Conservation (phyloP, 2,113 vertebrate genomes). For the Balaenoptera acutorostrata region DNA sequence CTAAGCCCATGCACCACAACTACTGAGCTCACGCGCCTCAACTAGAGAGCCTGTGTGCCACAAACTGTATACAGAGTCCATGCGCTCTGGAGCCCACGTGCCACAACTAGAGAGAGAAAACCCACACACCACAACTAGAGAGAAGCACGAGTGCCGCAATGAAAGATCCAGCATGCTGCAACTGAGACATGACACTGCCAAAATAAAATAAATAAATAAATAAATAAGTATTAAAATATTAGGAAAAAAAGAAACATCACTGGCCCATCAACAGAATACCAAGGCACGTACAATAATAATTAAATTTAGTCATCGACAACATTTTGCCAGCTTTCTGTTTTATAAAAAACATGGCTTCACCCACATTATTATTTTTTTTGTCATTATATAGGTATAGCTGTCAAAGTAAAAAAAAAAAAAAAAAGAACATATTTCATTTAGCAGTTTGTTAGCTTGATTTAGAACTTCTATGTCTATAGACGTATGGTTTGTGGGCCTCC, state of each 20-base stretch:
- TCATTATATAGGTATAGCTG: neutral
- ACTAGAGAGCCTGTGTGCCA: too few species aligned
- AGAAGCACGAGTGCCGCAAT: too few species aligned
- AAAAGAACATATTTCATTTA: neutral
- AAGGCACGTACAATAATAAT: neutral
- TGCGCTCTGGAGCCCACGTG: too few species aligned
- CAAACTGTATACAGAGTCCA: too few species aligned
- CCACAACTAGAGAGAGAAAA: too few species aligned
- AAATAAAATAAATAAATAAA: too few species aligned
- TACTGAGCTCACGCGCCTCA: too few species aligned
- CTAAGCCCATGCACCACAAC: too few species aligned
- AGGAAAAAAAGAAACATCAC: neutral
- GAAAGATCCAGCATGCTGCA: too few species aligned
- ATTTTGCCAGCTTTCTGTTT: slow-evolving; percentile 12
- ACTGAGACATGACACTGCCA: too few species aligned
- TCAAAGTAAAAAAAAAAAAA: neutral
- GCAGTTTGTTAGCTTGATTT: neutral
- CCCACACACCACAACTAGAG: too few species aligned
- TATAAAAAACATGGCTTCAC: neutral
- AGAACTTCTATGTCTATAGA: neutral
- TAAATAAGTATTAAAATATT: too few species aligned
- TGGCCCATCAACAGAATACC: neutral
- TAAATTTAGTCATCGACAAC: neutral
- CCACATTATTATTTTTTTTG: neutral
- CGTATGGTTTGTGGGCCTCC: neutral